These are phyloP conservation scores for Menidia beryllina DNA, from an alignment of 2,113 vertebrate species.

Conservation along the genomic window DNA sequence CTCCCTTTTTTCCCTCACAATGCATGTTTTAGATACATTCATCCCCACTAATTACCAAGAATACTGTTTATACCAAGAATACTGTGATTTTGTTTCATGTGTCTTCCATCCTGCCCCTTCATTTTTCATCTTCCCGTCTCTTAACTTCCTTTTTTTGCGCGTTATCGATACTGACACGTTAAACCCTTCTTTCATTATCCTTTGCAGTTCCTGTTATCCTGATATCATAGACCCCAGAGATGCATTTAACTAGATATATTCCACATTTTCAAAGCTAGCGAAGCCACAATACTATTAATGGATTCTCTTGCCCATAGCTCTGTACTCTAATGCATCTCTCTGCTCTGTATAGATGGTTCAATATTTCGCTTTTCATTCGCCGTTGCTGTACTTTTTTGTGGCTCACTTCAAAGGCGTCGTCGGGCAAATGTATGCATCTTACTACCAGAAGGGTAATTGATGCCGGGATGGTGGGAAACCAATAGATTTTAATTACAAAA, in stretches of 20 bases:
- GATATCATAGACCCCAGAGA: constrained; percentile 7
- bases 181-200: constrained; percentile 19
- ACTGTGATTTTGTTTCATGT: neutral
- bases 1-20: constrained; percentile 2
- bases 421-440: constrained; percentile 54
- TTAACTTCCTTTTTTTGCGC: neutral
- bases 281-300: constrained; percentile 48
- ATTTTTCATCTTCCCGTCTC: constrained; percentile 17
- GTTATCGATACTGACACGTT: neutral
- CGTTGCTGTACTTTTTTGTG: constrained; percentile 10
- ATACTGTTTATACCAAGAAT: constrained; percentile 3
- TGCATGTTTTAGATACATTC: constrained; percentile 26
- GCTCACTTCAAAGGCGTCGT: constrained; percentile 47
- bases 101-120: constrained; percentile 6
- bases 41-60: constrained; percentile 43
- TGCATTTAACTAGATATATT: constrained; percentile 32
- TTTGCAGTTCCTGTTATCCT: constrained; percentile 11
- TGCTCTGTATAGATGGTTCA: constrained; percentile 23
- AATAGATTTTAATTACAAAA: constrained; percentile 66
- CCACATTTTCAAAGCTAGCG: constrained; percentile 34
- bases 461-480: constrained; percentile 52
- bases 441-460: constrained; percentile 56
- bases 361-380: constrained; percentile 31
- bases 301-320: constrained; percentile 34
- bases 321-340: constrained; percentile 46